Evolutionary conservation across 1,140 invertebrate genomes (phyloP), one percentile per base, ranked within the genome.

Genomic region (Pemphigus obesinymphae): DNA sequence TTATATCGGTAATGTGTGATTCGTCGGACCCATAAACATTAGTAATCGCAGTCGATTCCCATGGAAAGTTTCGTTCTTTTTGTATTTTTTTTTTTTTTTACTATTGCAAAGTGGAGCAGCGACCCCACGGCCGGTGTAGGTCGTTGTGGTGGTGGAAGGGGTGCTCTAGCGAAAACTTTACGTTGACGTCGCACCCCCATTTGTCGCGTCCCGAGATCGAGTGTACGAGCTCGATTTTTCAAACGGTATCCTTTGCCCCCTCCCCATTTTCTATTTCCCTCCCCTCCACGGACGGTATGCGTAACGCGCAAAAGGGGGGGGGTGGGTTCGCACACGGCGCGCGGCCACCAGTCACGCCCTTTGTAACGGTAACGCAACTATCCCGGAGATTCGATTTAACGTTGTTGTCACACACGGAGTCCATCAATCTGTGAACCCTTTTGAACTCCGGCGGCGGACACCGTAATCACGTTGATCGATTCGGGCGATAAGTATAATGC

Each of bases 31-130:
- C 63, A 66, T 66, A 23, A 66, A 66, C 63, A n/a, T n/a, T 10
- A 66, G 63, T 66, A 66, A 66, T 66, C 63, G 34, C 34, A 66
- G 20, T 8, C 63, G 63, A 66, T 66, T 66, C n/a, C 63, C 31
- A 40, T 11, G 34, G 34, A 66, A 66, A 66, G 61, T 66, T 34
- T 66, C 31, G 34, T 37, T 40, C n/a, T n/a, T n/a, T n/a, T n/a
- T n/a, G n/a, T n/a, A n/a, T n/a, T n/a, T n/a, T n/a, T n/a, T n/a
- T n/a, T n/a, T n/a, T n/a, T n/a, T n/a, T 40, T 40, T 37, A 37
- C 8, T 17, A 66, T 20, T 66, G 63, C 20, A 37, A 66, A 40
- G 31, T 0, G 63, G 11, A 3, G 34, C n/a, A 8, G n/a, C 3
- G 13, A 37, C 29, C 20, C 8, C 10, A 26, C 17, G n/a, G n/a